These are phyloP conservation scores for Ectemnius cavifrons DNA, from an alignment of 2,888 invertebrate genomes.

Conservation along the genomic window DNA sequence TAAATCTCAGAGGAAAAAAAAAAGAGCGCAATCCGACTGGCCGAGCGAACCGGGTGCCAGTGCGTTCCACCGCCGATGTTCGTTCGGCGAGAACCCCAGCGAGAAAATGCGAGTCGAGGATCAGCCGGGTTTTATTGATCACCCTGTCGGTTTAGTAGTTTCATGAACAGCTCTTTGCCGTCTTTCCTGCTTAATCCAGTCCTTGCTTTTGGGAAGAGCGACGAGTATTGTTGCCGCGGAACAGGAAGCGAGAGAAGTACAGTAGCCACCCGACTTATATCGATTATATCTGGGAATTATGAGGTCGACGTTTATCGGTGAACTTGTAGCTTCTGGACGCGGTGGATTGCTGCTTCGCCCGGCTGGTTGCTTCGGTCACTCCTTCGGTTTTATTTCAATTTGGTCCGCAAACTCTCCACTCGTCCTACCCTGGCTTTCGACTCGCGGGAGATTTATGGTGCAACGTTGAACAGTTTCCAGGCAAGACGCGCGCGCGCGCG, in stretches of 20 bases:
- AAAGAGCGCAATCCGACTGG: no score
- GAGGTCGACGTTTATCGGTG: constrained; percentile 70
- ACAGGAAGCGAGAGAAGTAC: constrained; percentile 18
- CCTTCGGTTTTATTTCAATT: constrained; percentile 69
- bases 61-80: no score
- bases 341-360: constrained; percentile 61
- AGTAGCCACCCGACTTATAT: constrained; percentile 57
- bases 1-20: no score
- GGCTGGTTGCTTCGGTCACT: constrained; percentile 55
- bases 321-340: constrained; percentile 65
- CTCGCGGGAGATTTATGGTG: constrained; percentile 53
- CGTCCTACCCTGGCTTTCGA: background rate
- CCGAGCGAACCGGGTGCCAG: no score
- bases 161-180: no score
- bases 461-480: constrained; percentile 41
- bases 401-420: constrained; percentile 41
- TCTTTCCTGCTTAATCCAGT: no score
- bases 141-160: no score
- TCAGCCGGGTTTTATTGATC: no score
- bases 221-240: background rate
- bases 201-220: constrained; percentile 3
- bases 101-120: no score
- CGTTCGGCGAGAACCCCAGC: no score
- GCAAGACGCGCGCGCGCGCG: background rate
- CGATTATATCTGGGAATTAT: constrained; percentile 66